A percentile compares a stretch with the other conserved stretches of the same genome.
Evolutionary conservation across 2,888 invertebrate species (phyloP).

Genomic region (Drosophila kokeensis): DNA sequence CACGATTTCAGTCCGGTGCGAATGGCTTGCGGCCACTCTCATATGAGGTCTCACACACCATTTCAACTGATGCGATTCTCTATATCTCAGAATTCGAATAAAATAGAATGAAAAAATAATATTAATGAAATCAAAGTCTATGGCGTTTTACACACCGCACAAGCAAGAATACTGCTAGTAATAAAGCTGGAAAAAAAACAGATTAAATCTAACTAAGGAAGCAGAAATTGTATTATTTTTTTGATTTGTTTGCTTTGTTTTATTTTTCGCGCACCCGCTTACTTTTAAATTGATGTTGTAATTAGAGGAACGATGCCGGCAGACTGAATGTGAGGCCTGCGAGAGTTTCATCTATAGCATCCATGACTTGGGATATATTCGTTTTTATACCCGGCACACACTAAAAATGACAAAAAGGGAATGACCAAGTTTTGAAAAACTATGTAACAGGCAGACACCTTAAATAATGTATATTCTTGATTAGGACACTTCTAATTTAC

Average conservation of each 20-base stretch:
- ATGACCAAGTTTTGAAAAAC: not conserved
- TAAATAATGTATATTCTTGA: not conserved
- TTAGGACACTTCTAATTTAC: not conserved
- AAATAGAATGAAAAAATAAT: not conserved
- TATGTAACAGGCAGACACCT: not conserved
- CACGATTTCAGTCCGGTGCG: slow-evolving; percentile 66
- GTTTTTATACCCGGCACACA: slow-evolving; percentile 2
- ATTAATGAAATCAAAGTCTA: no score
- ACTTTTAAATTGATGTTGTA: slow-evolving; percentile 66
- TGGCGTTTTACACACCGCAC: no score
- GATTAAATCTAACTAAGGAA: slow-evolving; percentile 8
- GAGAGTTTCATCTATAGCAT: slow-evolving; percentile 38
- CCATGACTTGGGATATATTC: slow-evolving; percentile 21
- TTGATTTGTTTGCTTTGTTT: slow-evolving; percentile 6
- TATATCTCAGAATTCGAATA: not conserved
- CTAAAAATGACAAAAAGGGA: not conserved
- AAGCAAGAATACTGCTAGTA: not conserved
- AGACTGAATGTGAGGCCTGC: slow-evolving; percentile 63
- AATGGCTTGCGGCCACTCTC: slow-evolving; percentile 81
- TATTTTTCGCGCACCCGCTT: slow-evolving; percentile 32
- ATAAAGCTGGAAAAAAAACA: slow-evolving; percentile 12
- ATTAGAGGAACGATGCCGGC: slow-evolving; percentile 73
- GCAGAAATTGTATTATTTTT: slow-evolving; percentile 33
- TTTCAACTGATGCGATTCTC: not conserved
- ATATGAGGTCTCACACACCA: slow-evolving; percentile 82